phyloP scores from a whole-genome alignment of 30 jellyfish, hydroid and myxozoan species.

The Sanderia malayensis region DNA sequence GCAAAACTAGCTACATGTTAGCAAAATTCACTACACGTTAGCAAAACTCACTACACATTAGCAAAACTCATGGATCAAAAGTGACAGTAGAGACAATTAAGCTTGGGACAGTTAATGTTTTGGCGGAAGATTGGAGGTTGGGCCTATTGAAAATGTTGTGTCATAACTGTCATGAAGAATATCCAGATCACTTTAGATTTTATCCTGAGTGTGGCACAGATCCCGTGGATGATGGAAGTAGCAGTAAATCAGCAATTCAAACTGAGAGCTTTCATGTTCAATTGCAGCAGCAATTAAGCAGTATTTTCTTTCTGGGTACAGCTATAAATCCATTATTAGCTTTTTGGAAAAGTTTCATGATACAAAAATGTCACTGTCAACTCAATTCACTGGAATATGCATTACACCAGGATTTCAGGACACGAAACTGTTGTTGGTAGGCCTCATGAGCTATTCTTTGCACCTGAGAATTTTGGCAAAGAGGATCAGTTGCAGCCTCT shows the following conservation, averaged over 20 bases:
- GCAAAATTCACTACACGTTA: not conserved
- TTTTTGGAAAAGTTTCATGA: not conserved
- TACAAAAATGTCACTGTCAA: not conserved
- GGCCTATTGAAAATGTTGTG: conserved; percentile 3
- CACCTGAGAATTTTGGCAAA: conserved; percentile 1
- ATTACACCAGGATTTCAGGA: not conserved
- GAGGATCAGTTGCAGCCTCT: conserved; percentile 2
- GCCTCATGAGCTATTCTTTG: not conserved
- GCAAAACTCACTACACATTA: conserved; percentile 1
- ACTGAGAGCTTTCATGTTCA: not conserved
- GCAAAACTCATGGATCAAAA: not conserved
- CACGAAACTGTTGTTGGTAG: conserved; percentile 1
- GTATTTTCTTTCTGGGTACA: conserved; percentile 1
- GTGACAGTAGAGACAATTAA: not conserved
- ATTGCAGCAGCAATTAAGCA: conserved; percentile 2
- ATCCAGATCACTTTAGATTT: not conserved
- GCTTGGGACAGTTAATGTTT: not conserved
- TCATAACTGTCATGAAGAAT: not conserved
- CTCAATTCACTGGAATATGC: not conserved
- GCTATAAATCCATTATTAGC: not conserved
- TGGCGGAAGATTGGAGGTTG: not conserved
- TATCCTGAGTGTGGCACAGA: conserved; percentile 4
- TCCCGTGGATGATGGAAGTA: conserved; percentile 1
- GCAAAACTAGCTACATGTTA: not conserved
- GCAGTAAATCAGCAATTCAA: not conserved